Evolutionary conservation across 2,888 invertebrate species (phyloP).

Genomic region (Coenonympha glycerion): DNA sequence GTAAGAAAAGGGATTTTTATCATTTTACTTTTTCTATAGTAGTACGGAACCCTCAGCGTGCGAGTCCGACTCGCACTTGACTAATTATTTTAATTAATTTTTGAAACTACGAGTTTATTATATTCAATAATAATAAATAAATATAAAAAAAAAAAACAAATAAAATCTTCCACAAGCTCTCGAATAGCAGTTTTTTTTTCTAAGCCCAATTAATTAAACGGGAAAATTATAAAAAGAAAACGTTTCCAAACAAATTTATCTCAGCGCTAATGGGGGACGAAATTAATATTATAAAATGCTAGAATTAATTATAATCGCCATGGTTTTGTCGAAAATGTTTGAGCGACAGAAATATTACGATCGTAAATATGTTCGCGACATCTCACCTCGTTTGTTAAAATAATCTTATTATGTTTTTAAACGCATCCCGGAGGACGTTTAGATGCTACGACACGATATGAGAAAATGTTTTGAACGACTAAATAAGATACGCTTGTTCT

Average conservation of each 20-base stretch:
- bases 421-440: not conserved
- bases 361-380: constrained; percentile 47
- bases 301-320: not conserved
- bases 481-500: not conserved
- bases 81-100: too few species aligned
- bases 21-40: too few species aligned
- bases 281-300: constrained; percentile 6
- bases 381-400: constrained; percentile 38
- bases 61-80: too few species aligned
- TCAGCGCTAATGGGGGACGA: constrained; percentile 29
- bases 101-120: too few species aligned
- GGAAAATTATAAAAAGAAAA: constrained; percentile 15
- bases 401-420: constrained; percentile 45
- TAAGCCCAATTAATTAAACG: constrained; percentile 1
- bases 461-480: too few species aligned
- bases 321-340: constrained; percentile 20
- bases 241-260: constrained; percentile 35
- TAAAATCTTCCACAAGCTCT: not conserved
- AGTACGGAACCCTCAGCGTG: too few species aligned
- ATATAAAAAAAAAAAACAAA: too few species aligned
- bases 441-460: not conserved
- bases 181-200: too few species aligned
- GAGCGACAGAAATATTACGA: constrained; percentile 32
- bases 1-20: too few species aligned
- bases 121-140: too few species aligned